Base-by-base conservation (phyloP, 1,140 invertebrate species). In the Asbolus verrucosus region DNA sequence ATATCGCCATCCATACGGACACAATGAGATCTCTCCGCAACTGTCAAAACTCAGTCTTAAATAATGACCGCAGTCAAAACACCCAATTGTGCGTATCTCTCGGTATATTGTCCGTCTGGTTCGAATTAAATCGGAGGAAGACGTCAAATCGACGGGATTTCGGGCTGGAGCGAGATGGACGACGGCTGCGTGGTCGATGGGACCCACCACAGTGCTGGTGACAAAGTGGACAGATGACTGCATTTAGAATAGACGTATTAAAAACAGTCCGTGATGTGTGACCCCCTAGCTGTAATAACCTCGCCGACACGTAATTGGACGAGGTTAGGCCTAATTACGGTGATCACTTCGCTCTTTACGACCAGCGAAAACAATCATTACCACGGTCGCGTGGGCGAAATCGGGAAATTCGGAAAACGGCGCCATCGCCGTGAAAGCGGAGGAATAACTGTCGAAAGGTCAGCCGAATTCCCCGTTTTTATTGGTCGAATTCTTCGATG, bases 41-140 rank as follows among this genome's bases (percentile, higher is more conserved):
- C 75, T 76, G 77, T 78, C 77, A 78, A 78, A 77, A 71, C 70
- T 74, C 69, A 65, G 70, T 68, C 50, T 73, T 78, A 76, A 78
- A 75, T 78, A 78, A 78, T 77, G 76, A 75, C 73, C 76, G 59
- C 73, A 77, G 76, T 78, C 77, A 77, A 77, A 77, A 77, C 76
- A 77, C 39, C 72, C 73, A 74, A 76, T 78, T 78, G 77, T 77
- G 60, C 63, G 61, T 66, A 70, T 75, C 71, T 75, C 60, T 73
- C n/a, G n/a, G n/a, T 66, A 66, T 39, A 41, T 63, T 63, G 61
- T 63, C 36, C 16, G 61, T 63, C 61, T 63, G 61, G 61, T 63
- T 63, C 61, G 24, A 43, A 69, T 69, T 69, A 69, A 70, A 70
- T 63, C 19, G 38, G 41, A 69, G 19, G 13, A 50, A 31, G 41